Evolutionary conservation across 53 echinoderm and acorn worm genomes (phyloP).

Genomic region (Actinopyga echinites): DNA sequence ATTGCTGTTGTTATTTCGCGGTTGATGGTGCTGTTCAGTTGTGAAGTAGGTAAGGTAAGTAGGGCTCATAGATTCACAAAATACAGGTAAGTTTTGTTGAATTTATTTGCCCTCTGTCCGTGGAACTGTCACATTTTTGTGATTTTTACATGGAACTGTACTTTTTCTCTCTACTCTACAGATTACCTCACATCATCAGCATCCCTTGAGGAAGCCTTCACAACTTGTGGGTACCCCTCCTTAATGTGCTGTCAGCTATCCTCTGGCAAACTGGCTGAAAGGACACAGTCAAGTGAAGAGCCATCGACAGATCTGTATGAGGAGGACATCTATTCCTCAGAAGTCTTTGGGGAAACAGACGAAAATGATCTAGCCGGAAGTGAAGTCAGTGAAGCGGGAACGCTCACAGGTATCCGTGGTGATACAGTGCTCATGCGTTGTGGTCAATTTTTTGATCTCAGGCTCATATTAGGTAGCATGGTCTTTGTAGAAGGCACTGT

Average conservation of each 20-base stretch:
- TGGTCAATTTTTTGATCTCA: too few relatives aligned
- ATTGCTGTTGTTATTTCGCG: too few relatives aligned
- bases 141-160: too few relatives aligned
- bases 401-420: constrained; percentile 6
- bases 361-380: constrained; percentile 16
- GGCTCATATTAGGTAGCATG: too few relatives aligned
- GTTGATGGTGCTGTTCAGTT: too few relatives aligned
- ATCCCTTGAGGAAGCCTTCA: neutral
- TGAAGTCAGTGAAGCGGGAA: constrained; percentile 39
- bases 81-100: too few relatives aligned
- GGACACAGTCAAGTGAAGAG: neutral
- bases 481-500: too few relatives aligned
- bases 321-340: constrained; percentile 33
- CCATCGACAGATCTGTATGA: constrained; percentile 16
- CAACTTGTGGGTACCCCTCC: constrained; percentile 19
- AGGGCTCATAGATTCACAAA: too few relatives aligned
- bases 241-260: constrained; percentile 26
- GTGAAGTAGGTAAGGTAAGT: too few relatives aligned
- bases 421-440: too few relatives aligned
- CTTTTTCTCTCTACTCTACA: neutral
- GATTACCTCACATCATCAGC: neutral
- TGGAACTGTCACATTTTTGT: too few relatives aligned
- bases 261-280: constrained; percentile 39
- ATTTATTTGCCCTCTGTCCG: too few relatives aligned
- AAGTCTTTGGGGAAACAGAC: neutral